phyloP scores from a whole-genome alignment of 2,113 vertebrate species.

The Murina feae region DNA sequence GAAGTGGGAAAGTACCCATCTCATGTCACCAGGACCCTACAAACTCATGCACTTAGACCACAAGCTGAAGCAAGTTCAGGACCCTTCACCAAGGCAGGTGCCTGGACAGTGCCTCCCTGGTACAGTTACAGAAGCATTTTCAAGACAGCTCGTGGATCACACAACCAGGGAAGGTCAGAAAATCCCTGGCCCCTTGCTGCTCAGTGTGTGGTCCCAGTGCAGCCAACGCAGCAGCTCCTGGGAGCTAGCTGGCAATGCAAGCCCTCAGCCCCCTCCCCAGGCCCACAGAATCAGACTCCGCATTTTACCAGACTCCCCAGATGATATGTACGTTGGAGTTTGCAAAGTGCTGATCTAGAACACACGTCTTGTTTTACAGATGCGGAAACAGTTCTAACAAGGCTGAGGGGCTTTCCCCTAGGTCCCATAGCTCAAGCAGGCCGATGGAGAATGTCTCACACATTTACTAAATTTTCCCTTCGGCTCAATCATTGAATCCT shows the following conservation, averaged over 20 bases:
- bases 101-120: background rate
- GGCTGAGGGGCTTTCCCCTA: background rate
- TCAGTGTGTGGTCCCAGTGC: accelerated
- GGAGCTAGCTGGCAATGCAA: background rate
- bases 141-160: background rate
- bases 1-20: background rate
- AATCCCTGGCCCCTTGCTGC: background rate
- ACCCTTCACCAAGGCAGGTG: background rate
- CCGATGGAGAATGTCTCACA: background rate
- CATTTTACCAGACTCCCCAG: background rate
- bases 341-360: background rate
- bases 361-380: background rate
- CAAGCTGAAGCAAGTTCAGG: background rate
- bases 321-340: background rate
- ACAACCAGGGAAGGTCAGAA: background rate
- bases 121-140: background rate
- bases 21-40: background rate
- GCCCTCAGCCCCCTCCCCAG: background rate
- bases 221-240: background rate
- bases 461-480: background rate
- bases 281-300: background rate
- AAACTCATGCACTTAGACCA: background rate
- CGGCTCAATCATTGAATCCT: background rate
- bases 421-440: background rate
- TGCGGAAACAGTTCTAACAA: background rate